A percentile compares a stretch with the other conserved stretches of the same genome.
These are phyloP conservation scores for Calameuta idolon DNA, from an alignment of 2,888 invertebrate genomes.

Conservation along the genomic window DNA sequence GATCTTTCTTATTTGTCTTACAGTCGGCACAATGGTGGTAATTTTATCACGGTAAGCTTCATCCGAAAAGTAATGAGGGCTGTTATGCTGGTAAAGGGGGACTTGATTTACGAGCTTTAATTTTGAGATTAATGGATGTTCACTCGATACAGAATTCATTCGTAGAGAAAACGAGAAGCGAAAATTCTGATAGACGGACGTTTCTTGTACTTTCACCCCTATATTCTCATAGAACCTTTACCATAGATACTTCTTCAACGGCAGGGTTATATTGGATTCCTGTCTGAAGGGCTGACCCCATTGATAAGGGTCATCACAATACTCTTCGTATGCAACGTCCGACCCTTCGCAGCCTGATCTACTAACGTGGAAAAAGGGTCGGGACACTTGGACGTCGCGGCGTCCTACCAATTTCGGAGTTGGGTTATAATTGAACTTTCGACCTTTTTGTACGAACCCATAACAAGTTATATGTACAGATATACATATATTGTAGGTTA, in stretches of 20 bases:
- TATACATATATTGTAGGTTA: too few species aligned
- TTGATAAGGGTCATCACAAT: slow-evolving; percentile 60
- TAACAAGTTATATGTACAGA: too few species aligned
- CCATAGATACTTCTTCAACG: too few species aligned
- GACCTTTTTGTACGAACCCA: too few species aligned
- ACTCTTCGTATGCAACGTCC: slow-evolving; percentile 39
- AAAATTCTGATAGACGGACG: too few species aligned
- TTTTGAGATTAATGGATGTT: slow-evolving; percentile 48
- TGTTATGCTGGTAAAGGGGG: background rate
- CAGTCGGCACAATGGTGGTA: too few species aligned
- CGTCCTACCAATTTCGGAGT: slow-evolving; percentile 3
- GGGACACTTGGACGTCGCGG: background rate
- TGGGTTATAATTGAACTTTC: slow-evolving; percentile 32
- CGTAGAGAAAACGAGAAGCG: too few species aligned
- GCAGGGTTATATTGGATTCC: slow-evolving; percentile 56
- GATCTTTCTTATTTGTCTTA: too few species aligned
- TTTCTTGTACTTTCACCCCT: too few species aligned
- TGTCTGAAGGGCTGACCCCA: slow-evolving; percentile 50
- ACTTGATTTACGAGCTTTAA: slow-evolving; percentile 42
- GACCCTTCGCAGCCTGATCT: slow-evolving; percentile 11
- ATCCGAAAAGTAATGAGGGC: too few species aligned
- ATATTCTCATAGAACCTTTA: too few species aligned
- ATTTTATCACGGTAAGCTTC: too few species aligned
- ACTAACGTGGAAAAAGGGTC: slow-evolving; percentile 2
- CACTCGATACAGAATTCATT: slow-evolving; percentile 15